Evolutionary conservation across 2,797 vertebrate species (phyloP).

Genomic region (Sparidentex hasta): DNA sequence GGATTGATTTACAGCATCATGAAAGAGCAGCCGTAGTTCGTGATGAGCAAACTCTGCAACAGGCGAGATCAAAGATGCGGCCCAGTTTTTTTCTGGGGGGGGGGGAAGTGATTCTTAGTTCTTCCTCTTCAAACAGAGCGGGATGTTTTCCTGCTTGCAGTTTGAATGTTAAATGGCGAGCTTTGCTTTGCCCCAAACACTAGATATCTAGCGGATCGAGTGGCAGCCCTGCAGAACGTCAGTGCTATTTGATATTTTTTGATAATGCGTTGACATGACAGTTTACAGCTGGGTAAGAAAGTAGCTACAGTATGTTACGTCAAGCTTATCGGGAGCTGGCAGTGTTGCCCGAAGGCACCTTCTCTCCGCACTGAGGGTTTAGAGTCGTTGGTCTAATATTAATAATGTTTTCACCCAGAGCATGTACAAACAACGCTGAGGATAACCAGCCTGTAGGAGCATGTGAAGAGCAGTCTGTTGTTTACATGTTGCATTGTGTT

Average conservation of each 20-base stretch:
- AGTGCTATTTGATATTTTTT: conserved; percentile 4
- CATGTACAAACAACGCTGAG: neutral
- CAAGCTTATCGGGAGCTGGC: conserved; percentile 20
- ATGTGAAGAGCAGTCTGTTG: conserved; percentile 1
- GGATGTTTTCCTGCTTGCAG: conserved; percentile 19
- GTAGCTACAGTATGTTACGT: conserved; percentile 18
- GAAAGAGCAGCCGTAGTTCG: conserved; percentile 11
- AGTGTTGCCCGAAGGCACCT: conserved; percentile 27
- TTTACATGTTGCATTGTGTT: neutral
- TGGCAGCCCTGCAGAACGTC: conserved; percentile 40
- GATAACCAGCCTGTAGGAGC: conserved; percentile 9
- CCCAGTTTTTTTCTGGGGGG: neutral
- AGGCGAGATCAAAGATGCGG: conserved; percentile 29
- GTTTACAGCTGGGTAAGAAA: conserved; percentile 30
- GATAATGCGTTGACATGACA: conserved; percentile 52
- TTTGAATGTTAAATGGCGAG: conserved; percentile 33
- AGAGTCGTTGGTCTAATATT: conserved; percentile 6
- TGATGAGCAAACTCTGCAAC: conserved; percentile 26
- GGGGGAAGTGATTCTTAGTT: neutral
- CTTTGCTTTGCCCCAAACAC: conserved; percentile 35
- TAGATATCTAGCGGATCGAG: conserved; percentile 44
- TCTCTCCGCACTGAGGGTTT: conserved; percentile 9
- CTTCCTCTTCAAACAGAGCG: neutral
- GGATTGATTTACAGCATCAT: conserved; percentile 27
- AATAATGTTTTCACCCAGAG: neutral